A percentile compares a stretch with the other conserved stretches of the same genome.
Conservation (phyloP, 2,113 vertebrate species). For the Gavia stellata region DNA sequence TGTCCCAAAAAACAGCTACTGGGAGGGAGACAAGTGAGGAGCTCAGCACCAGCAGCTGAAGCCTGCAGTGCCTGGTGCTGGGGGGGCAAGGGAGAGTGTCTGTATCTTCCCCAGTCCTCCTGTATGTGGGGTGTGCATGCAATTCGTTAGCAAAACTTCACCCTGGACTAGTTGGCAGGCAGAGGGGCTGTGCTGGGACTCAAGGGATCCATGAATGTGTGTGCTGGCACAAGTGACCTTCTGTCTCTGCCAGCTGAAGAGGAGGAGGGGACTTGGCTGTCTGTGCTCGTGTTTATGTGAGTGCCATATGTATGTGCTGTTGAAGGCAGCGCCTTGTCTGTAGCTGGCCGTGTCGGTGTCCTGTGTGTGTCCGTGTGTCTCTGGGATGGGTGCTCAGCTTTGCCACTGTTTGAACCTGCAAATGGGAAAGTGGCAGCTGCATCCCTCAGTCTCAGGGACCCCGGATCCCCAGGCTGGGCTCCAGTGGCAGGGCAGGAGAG, state of each 20-base stretch:
- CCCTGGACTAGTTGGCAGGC: not conserved
- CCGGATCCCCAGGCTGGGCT: not conserved
- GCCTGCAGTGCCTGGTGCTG: not conserved
- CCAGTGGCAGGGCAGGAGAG: not conserved
- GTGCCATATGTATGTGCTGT: accelerated
- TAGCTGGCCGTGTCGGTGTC: not conserved
- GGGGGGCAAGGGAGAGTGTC: not conserved
- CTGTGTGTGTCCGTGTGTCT: not conserved
- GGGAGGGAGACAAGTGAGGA: not conserved
- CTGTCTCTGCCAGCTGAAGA: accelerated
- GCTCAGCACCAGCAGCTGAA: not conserved
- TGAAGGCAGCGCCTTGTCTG: not conserved
- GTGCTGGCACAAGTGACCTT: not conserved
- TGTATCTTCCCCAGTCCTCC: not conserved
- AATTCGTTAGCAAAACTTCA: not conserved
- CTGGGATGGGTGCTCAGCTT: not conserved
- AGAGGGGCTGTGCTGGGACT: not conserved
- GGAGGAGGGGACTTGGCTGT: not conserved
- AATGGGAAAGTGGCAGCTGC: not conserved
- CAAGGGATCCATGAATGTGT: not conserved
- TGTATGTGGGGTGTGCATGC: not conserved
- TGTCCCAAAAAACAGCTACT: not conserved
- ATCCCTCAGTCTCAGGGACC: not conserved
- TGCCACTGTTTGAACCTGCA: not conserved
- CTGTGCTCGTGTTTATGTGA: not conserved